Percentiles rank a stretch among this genome's conserved stretches.
phyloP scores from a whole-genome alignment of 2,797 vertebrate genomes.

The Trichosurus vulpecula region DNA sequence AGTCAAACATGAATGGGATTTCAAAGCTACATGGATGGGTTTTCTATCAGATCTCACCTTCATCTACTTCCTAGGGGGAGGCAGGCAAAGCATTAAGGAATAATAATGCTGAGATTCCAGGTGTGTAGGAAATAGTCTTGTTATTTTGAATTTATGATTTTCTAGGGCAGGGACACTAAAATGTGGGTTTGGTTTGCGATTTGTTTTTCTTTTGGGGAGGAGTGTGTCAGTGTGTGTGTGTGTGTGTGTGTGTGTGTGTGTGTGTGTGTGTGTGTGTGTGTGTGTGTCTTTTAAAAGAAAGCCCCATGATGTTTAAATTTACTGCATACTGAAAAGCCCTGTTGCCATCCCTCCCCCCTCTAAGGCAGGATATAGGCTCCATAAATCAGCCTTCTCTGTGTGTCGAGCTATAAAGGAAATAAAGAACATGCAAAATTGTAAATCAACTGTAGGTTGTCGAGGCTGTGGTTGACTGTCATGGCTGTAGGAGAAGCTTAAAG shows the following conservation, averaged over 20 bases:
- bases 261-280: neutral
- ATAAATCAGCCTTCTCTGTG: constrained; percentile 77
- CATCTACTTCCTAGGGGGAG: constrained; percentile 50
- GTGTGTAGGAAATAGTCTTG: constrained; percentile 74
- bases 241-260: constrained; percentile 17
- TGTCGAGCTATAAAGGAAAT: constrained; percentile 68
- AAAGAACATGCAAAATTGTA: constrained; percentile 77
- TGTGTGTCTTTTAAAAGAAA: constrained; percentile 60
- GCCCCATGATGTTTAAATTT: constrained; percentile 68
- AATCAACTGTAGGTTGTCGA: constrained; percentile 64
- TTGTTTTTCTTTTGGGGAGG: neutral
- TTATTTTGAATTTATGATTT: constrained; percentile 79
- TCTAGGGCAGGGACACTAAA: constrained; percentile 45
- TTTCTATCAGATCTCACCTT: constrained; percentile 1
- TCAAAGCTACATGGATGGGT: constrained; percentile 53
- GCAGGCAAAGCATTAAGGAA: constrained; percentile 66
- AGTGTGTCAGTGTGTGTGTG: neutral
- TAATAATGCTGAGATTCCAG: constrained; percentile 74
- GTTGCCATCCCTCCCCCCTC: constrained; percentile 26
- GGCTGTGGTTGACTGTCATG: constrained; percentile 59
- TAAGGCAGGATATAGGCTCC: constrained; percentile 63
- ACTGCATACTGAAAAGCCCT: constrained; percentile 54
- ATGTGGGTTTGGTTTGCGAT: neutral
- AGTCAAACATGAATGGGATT: constrained; percentile 63
- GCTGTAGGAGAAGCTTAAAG: constrained; percentile 66